These are phyloP conservation scores for Apamea crenata DNA, from an alignment of 2,888 invertebrate genomes.

Conservation along the genomic window DNA sequence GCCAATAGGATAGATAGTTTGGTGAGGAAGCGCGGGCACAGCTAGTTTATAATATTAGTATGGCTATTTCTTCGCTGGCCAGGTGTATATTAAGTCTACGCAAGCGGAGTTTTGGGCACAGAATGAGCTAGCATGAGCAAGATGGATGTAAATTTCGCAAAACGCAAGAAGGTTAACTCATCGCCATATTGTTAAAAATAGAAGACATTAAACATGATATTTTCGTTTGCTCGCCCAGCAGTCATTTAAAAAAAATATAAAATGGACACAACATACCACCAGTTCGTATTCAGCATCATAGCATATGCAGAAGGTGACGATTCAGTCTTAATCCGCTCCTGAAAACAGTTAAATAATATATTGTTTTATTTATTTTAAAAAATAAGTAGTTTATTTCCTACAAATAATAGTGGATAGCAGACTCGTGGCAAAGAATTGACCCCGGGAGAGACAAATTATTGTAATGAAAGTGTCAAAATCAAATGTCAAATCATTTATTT, in stretches of 20 bases:
- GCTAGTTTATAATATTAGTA: too few relatives aligned
- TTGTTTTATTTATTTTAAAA: neutral
- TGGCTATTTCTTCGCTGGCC: neutral
- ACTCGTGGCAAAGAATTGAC: neutral
- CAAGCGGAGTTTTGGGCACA: conserved; percentile 7
- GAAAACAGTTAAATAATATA: conserved; percentile 78
- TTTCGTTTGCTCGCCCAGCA: conserved; percentile 12
- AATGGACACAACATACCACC: conserved; percentile 89
- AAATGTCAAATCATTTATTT: too few relatives aligned
- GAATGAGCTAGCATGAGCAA: neutral
- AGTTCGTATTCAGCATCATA: conserved; percentile 98
- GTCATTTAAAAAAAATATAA: neutral
- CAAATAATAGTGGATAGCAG: neutral
- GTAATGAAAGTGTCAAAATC: neutral
- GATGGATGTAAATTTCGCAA: conserved; percentile 24
- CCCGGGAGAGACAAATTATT: too few relatives aligned
- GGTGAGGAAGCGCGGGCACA: neutral
- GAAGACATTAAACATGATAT: neutral
- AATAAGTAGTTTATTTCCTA: neutral
- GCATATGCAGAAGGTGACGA: conserved; percentile 95
- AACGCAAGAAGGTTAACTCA: neutral
- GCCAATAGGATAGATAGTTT: neutral
- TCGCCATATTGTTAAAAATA: neutral
- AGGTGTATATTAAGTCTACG: neutral
- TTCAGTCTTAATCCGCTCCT: conserved; percentile 97